A percentile compares a stretch with the other conserved stretches of the same genome.
phyloP scores from a whole-genome alignment of 2,797 vertebrate genomes.

The Rhyacichthys aspro region DNA sequence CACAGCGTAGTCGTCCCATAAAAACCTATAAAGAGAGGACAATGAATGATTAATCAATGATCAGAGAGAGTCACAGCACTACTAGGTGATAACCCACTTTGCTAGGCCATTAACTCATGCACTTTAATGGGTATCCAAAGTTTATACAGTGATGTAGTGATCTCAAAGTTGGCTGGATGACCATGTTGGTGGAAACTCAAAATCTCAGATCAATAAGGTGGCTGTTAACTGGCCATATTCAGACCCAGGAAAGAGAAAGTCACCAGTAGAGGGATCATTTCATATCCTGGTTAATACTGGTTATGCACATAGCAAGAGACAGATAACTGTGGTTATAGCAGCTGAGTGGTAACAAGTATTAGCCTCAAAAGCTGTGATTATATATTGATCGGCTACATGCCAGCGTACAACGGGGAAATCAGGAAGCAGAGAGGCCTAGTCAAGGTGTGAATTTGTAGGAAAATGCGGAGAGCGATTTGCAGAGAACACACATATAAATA shows the following conservation, averaged over 20 bases:
- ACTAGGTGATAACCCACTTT: too few species aligned
- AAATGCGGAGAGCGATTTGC: slow-evolving; percentile 47
- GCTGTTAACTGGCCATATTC: too few species aligned
- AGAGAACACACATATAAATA: slow-evolving; percentile 63
- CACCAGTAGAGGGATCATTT: too few species aligned
- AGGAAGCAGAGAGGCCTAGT: slow-evolving; percentile 54
- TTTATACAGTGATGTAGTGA: too few species aligned
- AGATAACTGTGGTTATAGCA: slow-evolving; percentile 50
- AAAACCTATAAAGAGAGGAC: slow-evolving; percentile 77
- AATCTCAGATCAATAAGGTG: too few species aligned
- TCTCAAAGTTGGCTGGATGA: too few species aligned
- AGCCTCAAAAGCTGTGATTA: slow-evolving; percentile 70
- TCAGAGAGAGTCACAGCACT: too few species aligned
- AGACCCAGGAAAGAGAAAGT: too few species aligned
- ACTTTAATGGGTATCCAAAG: too few species aligned
- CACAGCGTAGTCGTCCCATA: slow-evolving; percentile 79
- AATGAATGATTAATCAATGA: not conserved
- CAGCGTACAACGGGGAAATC: slow-evolving; percentile 78
- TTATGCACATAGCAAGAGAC: slow-evolving; percentile 53
- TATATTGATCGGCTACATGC: slow-evolving; percentile 66
- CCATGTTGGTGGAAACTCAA: too few species aligned
- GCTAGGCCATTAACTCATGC: too few species aligned
- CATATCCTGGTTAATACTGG: not conserved
- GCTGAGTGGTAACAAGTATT: slow-evolving; percentile 58
- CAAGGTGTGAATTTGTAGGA: slow-evolving; percentile 26